phyloP scores from a whole-genome alignment of 2,797 vertebrate genomes.

The Adrianichthys oophorus region DNA sequence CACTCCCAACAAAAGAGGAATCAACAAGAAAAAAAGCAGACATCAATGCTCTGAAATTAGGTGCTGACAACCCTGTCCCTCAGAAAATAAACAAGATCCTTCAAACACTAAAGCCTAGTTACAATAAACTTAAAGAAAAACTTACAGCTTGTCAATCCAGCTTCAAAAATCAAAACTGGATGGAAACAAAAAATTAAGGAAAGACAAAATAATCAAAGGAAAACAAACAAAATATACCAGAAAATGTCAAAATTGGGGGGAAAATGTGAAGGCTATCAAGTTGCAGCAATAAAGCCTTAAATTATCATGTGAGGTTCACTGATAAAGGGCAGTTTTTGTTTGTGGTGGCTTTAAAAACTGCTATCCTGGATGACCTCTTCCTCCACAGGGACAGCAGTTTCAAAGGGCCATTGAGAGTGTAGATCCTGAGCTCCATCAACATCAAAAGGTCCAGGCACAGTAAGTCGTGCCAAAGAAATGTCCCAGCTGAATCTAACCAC shows the following conservation, averaged over 20 bases:
- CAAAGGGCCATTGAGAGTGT: slow-evolving; percentile 37
- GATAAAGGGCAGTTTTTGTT: slow-evolving; percentile 70
- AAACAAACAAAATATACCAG: slow-evolving; percentile 11
- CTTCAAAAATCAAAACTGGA: slow-evolving; percentile 1
- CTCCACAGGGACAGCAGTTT: slow-evolving; percentile 42
- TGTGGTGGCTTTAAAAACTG: slow-evolving; percentile 62
- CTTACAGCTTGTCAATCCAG: too few relatives aligned
- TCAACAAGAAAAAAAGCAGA: slow-evolving; percentile 74
- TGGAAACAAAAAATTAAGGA: slow-evolving; percentile 10
- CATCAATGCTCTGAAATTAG: slow-evolving; percentile 39
- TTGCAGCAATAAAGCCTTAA: slow-evolving; percentile 41
- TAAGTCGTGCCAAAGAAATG: slow-evolving; percentile 31
- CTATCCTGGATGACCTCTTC: slow-evolving; percentile 49
- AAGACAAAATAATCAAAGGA: slow-evolving; percentile 9
- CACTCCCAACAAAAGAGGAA: slow-evolving; percentile 65
- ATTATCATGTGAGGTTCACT: slow-evolving; percentile 50
- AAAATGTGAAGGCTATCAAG: slow-evolving; percentile 36
- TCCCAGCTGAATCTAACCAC: slow-evolving; percentile 22
- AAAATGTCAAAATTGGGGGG: not conserved
- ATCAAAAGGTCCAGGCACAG: slow-evolving; percentile 38
- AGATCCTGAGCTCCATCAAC: slow-evolving; percentile 17
- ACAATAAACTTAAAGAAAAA: too few relatives aligned
- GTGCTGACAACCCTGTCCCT: slow-evolving; percentile 9
- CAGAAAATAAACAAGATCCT: slow-evolving; percentile 11
- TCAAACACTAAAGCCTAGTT: not conserved